These are phyloP conservation scores for Cantharis nigra DNA, from an alignment of 2,888 invertebrate genomes.

Conservation along the genomic window DNA sequence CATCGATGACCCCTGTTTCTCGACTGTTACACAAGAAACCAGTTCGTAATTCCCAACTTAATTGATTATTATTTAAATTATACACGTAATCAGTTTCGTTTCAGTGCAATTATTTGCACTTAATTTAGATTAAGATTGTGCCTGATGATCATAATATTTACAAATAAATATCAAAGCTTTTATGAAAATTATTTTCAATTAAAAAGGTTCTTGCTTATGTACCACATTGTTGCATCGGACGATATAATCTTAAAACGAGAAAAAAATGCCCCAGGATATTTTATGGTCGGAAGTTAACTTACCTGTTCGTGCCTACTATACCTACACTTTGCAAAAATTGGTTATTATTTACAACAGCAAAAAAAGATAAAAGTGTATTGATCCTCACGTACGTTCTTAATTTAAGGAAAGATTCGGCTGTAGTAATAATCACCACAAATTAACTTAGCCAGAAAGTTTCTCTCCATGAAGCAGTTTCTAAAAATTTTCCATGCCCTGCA, in stretches of 20 bases:
- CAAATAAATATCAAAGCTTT: background rate
- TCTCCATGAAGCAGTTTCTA: background rate
- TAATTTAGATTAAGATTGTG: constrained; percentile 27
- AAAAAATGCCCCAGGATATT: background rate
- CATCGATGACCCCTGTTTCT: background rate
- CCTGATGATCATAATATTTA: background rate
- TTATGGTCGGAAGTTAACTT: background rate
- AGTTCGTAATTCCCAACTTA: background rate
- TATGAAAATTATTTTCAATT: background rate
- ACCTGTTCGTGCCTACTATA: background rate
- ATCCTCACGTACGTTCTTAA: background rate
- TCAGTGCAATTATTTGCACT: constrained; percentile 4
- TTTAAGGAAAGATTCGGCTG: background rate
- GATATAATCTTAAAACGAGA: background rate
- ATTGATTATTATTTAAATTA: constrained; percentile 16
- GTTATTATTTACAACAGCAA: background rate
- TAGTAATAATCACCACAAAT: background rate
- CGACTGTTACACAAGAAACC: background rate
- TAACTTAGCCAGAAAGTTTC: background rate
- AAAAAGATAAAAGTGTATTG: background rate
- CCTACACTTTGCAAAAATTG: background rate
- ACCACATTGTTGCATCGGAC: background rate
- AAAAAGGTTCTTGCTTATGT: background rate
- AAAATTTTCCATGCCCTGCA: background rate
- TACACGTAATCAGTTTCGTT: background rate